Base-by-base conservation (phyloP, 35 echinoderm and acorn worm genomes). In the Heliocidaris erythrogramma region DNA sequence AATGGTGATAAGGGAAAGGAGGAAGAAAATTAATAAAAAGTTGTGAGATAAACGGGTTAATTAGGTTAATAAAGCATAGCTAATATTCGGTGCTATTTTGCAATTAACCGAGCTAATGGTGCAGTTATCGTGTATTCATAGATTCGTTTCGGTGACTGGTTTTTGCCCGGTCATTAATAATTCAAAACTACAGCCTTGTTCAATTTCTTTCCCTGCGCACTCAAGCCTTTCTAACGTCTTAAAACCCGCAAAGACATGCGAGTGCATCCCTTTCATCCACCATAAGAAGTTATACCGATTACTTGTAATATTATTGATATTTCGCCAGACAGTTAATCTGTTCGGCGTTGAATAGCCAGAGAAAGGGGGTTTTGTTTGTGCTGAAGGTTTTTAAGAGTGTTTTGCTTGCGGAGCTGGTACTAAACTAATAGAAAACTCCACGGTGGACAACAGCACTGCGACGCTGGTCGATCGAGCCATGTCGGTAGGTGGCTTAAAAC, bases 401-500 rank as follows among this genome's bases (percentile, higher is more conserved):
- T 89, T 89, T 89, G 87, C 87, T 89, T 89, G 87, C 87, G 87
- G 47, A 89, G 87, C 87, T 89, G 87, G 87, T 89, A 89, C 87
- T 89, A 48, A 89, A 89, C 87, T 89, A 89, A 89, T 89, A 89
- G 85, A 89, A 89, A 48, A n/a, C 12, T 48, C 31, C 5, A 48
- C 12, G 0, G 12, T 89, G 24, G 87, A 89, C 87, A 89, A 89
- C 47, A 89, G 87, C 18, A 13, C 24, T 35, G 87, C 31, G 87
- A 78, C 65, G 65, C 65, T 78, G 65, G 65, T 78, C 65, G 65
- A 78, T 78, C 27, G 65, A 78, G 65, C 65, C 65, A 78, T 78
- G 24, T 78, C 65, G 65, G 65, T 78, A 78, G 65, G 65, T 78
- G 65, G 65, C 65, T 78, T 78, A 27, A 78, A 78, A 27, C 65